Evolutionary conservation across 2,113 vertebrate species (phyloP).

Genomic region (Bos taurus): DNA sequence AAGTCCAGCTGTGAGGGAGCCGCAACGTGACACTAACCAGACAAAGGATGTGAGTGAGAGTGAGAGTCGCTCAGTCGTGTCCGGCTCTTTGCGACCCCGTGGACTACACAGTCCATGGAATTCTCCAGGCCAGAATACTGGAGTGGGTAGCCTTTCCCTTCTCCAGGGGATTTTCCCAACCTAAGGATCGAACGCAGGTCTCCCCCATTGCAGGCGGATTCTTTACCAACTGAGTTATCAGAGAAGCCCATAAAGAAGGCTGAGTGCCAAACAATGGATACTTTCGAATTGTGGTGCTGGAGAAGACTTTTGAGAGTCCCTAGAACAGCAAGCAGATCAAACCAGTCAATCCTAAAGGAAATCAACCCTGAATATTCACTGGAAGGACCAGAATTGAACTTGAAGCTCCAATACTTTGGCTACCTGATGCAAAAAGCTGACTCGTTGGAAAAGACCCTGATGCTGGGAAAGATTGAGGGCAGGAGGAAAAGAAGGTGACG

Average conservation of each 20-base stretch:
- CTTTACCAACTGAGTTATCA: neutral
- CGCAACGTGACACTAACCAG: neutral
- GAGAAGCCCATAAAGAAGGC: neutral
- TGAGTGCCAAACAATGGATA: neutral
- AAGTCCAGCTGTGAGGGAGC: neutral
- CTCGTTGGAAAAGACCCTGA: neutral
- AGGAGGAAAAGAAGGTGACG: neutral
- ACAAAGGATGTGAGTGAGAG: neutral
- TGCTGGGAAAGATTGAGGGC: neutral
- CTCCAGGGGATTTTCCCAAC: neutral
- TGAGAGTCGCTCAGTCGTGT: neutral
- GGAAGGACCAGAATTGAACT: neutral
- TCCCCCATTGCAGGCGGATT: accelerated
- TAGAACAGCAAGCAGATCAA: neutral
- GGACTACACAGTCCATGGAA: neutral
- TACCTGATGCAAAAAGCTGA: neutral
- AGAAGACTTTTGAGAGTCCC: neutral
- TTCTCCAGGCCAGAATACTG: neutral
- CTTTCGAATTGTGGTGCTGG: neutral
- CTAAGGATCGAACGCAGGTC: neutral
- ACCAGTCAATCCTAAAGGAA: neutral
- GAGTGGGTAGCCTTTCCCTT: neutral
- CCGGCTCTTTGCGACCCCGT: accelerated
- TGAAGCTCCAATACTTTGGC: neutral
- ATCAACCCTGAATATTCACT: neutral